Evolutionary conservation across 2,888 invertebrate genomes (phyloP).

Genomic region (Aphodius granarius): DNA sequence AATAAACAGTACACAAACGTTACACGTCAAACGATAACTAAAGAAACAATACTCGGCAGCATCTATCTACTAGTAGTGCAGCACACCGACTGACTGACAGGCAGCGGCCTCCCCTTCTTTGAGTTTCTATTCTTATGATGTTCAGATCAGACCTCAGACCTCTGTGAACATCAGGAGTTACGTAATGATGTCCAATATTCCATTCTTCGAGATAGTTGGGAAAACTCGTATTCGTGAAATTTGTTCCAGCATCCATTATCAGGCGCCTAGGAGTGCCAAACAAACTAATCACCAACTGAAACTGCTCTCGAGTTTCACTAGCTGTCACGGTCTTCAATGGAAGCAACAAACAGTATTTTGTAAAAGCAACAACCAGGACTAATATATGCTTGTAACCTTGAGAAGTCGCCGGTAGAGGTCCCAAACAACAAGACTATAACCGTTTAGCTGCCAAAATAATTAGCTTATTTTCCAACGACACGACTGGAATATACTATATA

Average conservation of each 20-base stretch:
- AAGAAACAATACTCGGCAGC: too few relatives aligned
- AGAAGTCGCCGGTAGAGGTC: slow-evolving; percentile 10
- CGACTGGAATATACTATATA: too few relatives aligned
- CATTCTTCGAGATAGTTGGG: slow-evolving; percentile 19
- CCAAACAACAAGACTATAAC: too few relatives aligned
- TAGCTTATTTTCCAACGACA: too few relatives aligned
- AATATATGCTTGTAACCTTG: slow-evolving; percentile 23
- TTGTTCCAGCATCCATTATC: slow-evolving; percentile 24
- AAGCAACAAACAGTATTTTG: slow-evolving; percentile 22
- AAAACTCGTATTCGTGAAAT: slow-evolving; percentile 24
- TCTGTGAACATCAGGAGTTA: slow-evolving; percentile 30
- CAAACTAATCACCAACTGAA: slow-evolving; percentile 11
- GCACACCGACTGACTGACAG: too few relatives aligned
- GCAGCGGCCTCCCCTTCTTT: too few relatives aligned
- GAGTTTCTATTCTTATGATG: too few relatives aligned
- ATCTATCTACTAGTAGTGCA: too few relatives aligned
- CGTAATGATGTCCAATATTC: slow-evolving; percentile 23
- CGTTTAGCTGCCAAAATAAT: too few relatives aligned
- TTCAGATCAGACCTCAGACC: slow-evolving; percentile 32
- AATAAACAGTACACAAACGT: too few relatives aligned
- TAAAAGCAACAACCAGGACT: slow-evolving; percentile 18
- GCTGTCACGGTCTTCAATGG: slow-evolving; percentile 18
- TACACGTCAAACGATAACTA: too few relatives aligned
- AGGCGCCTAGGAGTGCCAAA: slow-evolving; percentile 20
- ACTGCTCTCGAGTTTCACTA: slow-evolving; percentile 12